Evolutionary conservation across 2,888 invertebrate genomes (phyloP).

Genomic region (Limnephilus auricula): DNA sequence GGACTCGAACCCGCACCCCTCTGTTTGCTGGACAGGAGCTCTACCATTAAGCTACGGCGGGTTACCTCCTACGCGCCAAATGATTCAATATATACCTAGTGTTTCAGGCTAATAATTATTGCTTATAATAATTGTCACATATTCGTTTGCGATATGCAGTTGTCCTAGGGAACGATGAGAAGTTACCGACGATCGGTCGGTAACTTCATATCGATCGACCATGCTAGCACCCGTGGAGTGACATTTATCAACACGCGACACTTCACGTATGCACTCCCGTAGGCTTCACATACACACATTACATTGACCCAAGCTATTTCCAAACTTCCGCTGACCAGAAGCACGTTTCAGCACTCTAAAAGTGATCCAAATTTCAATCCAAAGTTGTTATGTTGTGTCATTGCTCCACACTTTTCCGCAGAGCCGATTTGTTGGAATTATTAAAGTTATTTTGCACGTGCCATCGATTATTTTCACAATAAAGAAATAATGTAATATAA

Average conservation of each 20-base stretch:
- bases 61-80: too few relatives aligned
- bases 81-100: too few relatives aligned
- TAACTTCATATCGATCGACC: too few relatives aligned
- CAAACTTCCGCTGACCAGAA: not conserved
- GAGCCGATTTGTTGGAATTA: not conserved
- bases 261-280: not conserved
- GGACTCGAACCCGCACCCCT: too few relatives aligned
- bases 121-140: too few relatives aligned
- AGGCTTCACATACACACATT: not conserved
- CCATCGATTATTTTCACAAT: not conserved
- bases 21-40: too few relatives aligned
- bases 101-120: too few relatives aligned
- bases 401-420: not conserved
- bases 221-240: too few relatives aligned
- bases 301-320: not conserved
- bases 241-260: not conserved
- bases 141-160: too few relatives aligned
- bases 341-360: slow-evolving; percentile 2
- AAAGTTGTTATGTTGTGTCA: not conserved
- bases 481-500: not conserved
- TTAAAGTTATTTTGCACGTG: not conserved
- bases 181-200: too few relatives aligned
- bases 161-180: too few relatives aligned
- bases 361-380: not conserved
- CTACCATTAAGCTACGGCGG: too few relatives aligned